Evolutionary conservation across 2,797 vertebrate genomes (phyloP), one percentile per base, ranked within the genome.

Genomic region (Triplophysa yarkandensis): DNA sequence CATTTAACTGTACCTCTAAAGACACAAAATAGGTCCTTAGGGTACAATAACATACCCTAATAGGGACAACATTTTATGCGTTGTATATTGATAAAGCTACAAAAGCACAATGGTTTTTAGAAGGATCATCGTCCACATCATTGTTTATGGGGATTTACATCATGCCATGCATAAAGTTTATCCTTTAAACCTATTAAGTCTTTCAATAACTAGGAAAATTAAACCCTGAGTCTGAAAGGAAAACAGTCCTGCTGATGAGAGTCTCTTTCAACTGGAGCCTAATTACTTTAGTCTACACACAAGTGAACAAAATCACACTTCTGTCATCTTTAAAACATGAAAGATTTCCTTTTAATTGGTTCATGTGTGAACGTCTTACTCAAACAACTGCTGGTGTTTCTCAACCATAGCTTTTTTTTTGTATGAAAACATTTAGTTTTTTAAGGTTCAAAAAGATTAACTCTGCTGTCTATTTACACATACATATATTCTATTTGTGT

Each of bases 181-280:
- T 16, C 54, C 30, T 57, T 57, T 30, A 8, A 30, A 8, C 54
- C 27, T 16, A 28, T 6, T 16, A 28, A 30, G n/a, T 8, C 27
- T 30, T 58, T 7, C n/a, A n/a, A 58, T 32, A 8, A 30, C 27
- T 23, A 13, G 21, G 10, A 8, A 10, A 14, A 54, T 19, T 25
- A 4, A 6, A 21, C 11, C 10, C 9, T n/a, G 41, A 55, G 34
- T 62, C 64, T 36, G 28, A 63, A 57, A 7, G 23, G 0, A 21
- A 36, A 55, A 69, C 55, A 16, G 11, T 36, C n/a, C 6, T 50
- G 19, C 25, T 64, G 6, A n/a, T 1, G 17, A 32, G 32, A 34
- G 23, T 11, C 28, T 66, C 41, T 50, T 67, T 55, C 27, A 66
- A 66, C 27, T 66, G 27, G 62, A 41, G 48, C 71, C 62, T 74